Evolutionary conservation across 2,797 vertebrate species (phyloP).

Genomic region (Percopsis omiscomaycus): DNA sequence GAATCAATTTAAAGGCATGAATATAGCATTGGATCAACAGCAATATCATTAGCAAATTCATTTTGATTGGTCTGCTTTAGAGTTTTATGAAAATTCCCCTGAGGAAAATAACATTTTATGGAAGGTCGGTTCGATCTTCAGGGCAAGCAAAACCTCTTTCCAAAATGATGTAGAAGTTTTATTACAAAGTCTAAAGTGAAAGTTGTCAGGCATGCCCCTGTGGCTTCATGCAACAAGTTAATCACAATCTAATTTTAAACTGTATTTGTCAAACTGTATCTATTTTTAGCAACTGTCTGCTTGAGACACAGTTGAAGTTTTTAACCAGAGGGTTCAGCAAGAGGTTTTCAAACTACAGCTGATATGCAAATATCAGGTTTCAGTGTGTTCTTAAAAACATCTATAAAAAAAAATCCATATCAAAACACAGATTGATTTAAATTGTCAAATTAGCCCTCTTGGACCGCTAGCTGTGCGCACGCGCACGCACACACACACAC

Average conservation of each 20-base stretch:
- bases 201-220: conserved; percentile 17
- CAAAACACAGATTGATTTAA: no score
- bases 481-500: no score
- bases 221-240: conserved; percentile 10
- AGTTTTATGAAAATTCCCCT: conserved; percentile 48
- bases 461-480: no score
- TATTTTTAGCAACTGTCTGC: no score
- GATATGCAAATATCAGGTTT: no score
- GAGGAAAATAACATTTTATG: conserved; percentile 47
- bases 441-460: no score
- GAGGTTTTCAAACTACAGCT: no score
- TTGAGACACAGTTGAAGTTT: no score
- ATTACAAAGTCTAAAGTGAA: conserved; percentile 22
- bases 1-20: conserved; percentile 28
- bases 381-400: no score
- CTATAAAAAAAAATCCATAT: no score
- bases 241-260: conserved; percentile 10
- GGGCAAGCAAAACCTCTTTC: conserved; percentile 40
- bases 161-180: conserved; percentile 22
- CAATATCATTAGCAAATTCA: conserved; percentile 45
- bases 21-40: conserved; percentile 27
- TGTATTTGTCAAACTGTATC: conserved; percentile 5
- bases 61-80: conserved; percentile 43
- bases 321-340: no score
- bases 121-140: conserved; percentile 52